Evolutionary conservation across 2,113 vertebrate genomes (phyloP), one percentile per base, ranked within the genome.

Genomic region (Triplophysa rosa): DNA sequence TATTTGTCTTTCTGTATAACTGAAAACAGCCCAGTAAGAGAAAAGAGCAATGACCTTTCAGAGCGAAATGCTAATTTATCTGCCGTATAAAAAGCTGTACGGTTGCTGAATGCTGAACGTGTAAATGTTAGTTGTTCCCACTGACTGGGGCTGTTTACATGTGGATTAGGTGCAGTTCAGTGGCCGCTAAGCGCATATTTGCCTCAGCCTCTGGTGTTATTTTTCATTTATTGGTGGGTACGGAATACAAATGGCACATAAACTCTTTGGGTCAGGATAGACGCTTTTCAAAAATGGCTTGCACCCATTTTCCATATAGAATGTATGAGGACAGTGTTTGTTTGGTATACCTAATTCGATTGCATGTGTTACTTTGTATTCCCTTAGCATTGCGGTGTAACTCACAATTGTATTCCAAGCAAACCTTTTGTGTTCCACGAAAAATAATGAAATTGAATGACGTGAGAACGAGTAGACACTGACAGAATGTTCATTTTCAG

Each of bases 21-120:
- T 42, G 79, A 61, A 67, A 82, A 68, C 59, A 61, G 68, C 40
- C 21, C 40, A 21, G 58, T 61, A 49, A 73, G 56, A 45, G 49
- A 62, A 61, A 61, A 66, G 78, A 78, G 69, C 78, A 78, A 49
- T 81, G 85, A 87, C 89, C 59, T 88, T 89, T 82, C 45, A 2
- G 67, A 83, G 80, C 77, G 54, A 78, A 87, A 90, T 85, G 84
- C 84, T 87, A 74, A 89, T 88, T 86, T 82, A 84, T 83, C 78
- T 72, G 79, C 64, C 67, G 64, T 83, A 72, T 86, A 83, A 86
- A 80, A 40, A 72, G 17, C 72, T 69, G 54, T 61, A 64, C 37
- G 5, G 80, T 26, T 62, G 19, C 82, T 70, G 49, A 86, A 84
- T 84, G 68, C 83, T 79, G 74, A 83, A 82, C 80, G 80, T 83